Conservation (phyloP, 64 coral and sea anemone species). For the Anthopleura sola region DNA sequence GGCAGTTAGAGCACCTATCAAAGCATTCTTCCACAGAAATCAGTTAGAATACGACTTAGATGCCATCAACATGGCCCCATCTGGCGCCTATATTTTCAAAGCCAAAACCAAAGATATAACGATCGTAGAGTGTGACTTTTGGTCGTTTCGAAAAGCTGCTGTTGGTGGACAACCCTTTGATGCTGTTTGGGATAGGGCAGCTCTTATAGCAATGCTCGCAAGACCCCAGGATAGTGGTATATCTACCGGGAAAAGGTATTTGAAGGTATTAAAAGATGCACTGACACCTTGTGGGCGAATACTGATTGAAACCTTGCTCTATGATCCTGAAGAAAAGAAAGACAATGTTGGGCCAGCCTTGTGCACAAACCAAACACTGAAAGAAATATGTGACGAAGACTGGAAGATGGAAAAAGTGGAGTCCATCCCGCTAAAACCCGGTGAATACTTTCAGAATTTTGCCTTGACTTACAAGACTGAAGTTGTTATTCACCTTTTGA, state of each 20-base stretch:
- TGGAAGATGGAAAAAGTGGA: background rate
- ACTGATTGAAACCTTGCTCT: constrained; percentile 1
- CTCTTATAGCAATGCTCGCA: constrained; percentile 45
- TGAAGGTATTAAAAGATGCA: background rate
- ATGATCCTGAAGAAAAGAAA: background rate
- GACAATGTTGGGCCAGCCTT: background rate
- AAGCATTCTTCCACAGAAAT: constrained; percentile 61
- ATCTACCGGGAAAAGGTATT: background rate
- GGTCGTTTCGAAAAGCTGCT: constrained; percentile 36
- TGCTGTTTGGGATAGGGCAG: constrained; percentile 56
- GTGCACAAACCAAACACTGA: background rate
- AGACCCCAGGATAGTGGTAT: background rate
- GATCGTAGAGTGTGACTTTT: constrained; percentile 52
- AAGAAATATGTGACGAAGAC: constrained; percentile 13
- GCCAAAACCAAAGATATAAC: constrained; percentile 63
- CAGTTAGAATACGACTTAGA: constrained; percentile 28
- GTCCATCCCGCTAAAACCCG: background rate
- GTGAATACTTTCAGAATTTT: constrained; percentile 17
- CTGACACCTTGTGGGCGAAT: background rate
- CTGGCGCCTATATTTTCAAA: constrained; percentile 39
- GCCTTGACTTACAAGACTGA: background rate
- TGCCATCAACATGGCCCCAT: constrained; percentile 24
- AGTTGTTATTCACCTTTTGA: background rate
- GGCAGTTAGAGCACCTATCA: constrained; percentile 33
- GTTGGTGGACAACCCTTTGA: constrained; percentile 40